A percentile compares a stretch with the other conserved stretches of the same genome.
Evolutionary conservation across 2,797 vertebrate species (phyloP).

Genomic region (Periophthalmus magnuspinnatus): DNA sequence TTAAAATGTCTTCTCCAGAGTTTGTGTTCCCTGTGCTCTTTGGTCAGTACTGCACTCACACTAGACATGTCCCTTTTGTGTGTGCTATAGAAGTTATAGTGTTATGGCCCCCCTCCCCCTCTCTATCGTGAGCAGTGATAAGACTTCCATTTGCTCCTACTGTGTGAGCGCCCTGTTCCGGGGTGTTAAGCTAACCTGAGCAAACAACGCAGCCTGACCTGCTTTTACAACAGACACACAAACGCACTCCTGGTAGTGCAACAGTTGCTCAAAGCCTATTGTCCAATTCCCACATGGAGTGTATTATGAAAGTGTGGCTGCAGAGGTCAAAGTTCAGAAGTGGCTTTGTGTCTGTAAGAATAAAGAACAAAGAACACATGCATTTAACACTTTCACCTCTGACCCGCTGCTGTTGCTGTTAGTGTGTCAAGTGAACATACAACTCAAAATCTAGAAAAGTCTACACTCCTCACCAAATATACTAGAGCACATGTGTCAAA

Average conservation of each 20-base stretch:
- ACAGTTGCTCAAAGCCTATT: constrained; percentile 12
- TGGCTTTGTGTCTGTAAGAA: background rate
- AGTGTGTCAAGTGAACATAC: background rate
- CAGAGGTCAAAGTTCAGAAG: constrained; percentile 23
- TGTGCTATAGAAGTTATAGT: constrained; percentile 36
- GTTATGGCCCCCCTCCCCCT: constrained; percentile 66
- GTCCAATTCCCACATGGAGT: background rate
- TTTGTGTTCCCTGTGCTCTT: constrained; percentile 13
- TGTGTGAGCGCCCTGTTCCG: constrained; percentile 65
- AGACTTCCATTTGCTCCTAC: constrained; percentile 71
- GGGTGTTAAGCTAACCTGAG: constrained; percentile 65
- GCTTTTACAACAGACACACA: constrained; percentile 61
- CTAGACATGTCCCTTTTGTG: constrained; percentile 11
- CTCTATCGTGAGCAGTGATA: constrained; percentile 60
- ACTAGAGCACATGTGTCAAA: no score
- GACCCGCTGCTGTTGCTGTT: constrained; percentile 27
- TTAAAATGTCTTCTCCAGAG: no score
- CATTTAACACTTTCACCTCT: background rate
- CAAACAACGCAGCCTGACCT: constrained; percentile 66
- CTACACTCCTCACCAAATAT: background rate
- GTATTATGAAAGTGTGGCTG: constrained; percentile 5
- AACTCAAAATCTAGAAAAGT: background rate
- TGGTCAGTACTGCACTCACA: constrained; percentile 32
- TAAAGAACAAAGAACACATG: background rate
- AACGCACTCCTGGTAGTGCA: constrained; percentile 5